Conservation (phyloP, 2,113 vertebrate species). For the Chlorodrepanis virens region DNA sequence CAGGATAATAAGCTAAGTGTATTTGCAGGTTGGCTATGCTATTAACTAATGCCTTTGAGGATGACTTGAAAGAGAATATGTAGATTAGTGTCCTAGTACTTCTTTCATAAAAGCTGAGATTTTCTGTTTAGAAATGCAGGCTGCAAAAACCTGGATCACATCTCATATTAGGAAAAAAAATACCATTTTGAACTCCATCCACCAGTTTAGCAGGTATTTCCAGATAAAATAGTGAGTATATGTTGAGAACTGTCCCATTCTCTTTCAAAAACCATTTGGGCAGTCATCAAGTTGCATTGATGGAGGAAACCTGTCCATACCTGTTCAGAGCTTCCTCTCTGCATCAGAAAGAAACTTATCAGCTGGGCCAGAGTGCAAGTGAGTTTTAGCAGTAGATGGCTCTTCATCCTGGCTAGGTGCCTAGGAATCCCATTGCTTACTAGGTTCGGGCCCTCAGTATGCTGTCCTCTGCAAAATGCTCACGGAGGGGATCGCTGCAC, state of each 20-base stretch:
- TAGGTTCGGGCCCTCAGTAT: neutral
- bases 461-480: neutral
- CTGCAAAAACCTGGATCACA: neutral
- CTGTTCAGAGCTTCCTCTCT: neutral
- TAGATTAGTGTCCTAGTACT: neutral
- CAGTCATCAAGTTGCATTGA: neutral
- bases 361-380: neutral
- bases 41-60: neutral
- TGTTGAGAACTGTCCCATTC: neutral
- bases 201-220: neutral
- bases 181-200: neutral
- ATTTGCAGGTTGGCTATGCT: neutral
- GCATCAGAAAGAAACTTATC: neutral
- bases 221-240: neutral
- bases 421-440: neutral
- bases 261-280: neutral
- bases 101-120: neutral
- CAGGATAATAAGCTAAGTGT: neutral
- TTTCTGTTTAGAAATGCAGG: neutral
- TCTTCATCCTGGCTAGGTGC: neutral
- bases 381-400: neutral
- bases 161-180: neutral
- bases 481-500: rapidly evolving
- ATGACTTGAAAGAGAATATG: neutral
- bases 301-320: neutral